phyloP scores from a whole-genome alignment of 2,797 vertebrate genomes.

The Syndactyla subalaris region DNA sequence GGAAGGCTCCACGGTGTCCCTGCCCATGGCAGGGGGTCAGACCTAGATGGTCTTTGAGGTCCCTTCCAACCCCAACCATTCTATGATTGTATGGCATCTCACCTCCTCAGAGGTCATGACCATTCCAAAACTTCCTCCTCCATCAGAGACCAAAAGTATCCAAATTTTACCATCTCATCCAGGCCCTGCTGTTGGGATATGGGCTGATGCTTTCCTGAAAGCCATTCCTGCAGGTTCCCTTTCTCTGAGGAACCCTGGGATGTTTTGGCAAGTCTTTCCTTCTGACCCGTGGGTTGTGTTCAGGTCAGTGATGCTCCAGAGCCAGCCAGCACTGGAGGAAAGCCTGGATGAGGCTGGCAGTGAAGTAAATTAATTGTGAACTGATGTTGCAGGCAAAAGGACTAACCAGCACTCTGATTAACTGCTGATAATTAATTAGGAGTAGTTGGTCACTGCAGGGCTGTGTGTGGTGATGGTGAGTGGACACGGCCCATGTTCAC shows the following conservation, averaged over 20 bases:
- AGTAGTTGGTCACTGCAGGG: neutral
- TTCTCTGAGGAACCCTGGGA: fast-evolving
- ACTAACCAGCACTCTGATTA: neutral
- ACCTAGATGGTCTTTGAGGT: neutral
- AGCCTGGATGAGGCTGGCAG: conserved; percentile 7
- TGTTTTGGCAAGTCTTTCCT: neutral
- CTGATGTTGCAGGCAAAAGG: fast-evolving
- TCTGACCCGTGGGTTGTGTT: neutral
- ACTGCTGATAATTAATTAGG: neutral
- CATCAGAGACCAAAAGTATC: fast-evolving
- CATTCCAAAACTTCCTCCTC: fast-evolving
- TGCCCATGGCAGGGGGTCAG: neutral
- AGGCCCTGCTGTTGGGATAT: fast-evolving
- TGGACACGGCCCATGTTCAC: neutral
- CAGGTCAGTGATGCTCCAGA: neutral
- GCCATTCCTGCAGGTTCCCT: neutral
- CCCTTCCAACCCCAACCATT: neutral
- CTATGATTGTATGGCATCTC: fast-evolving
- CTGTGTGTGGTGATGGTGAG: fast-evolving
- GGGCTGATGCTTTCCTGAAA: neutral
- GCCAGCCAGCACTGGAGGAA: neutral
- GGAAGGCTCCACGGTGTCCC: fast-evolving
- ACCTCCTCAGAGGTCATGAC: fast-evolving
- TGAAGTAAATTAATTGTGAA: conserved; percentile 38
- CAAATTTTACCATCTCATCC: neutral